Base-by-base conservation (phyloP, 2,888 invertebrate species). In the Acrobasis repandana region DNA sequence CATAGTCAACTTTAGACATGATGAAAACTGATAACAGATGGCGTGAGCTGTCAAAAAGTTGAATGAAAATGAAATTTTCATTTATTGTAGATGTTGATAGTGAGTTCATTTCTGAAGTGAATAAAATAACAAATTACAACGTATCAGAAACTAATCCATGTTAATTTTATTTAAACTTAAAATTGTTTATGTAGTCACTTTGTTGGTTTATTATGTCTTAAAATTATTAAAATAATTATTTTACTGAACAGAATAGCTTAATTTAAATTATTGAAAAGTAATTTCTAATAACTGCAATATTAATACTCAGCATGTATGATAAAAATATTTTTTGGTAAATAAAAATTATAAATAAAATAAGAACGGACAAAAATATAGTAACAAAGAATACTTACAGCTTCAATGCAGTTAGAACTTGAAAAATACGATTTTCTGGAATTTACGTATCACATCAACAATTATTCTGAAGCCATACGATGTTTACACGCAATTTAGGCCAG, bases 381-480 rank as follows among this genome's bases (percentile, higher is more conserved):
- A 43, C n/a, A 14, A 43, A 36, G 0, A 36, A 16, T 52, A 36
- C 36, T 52, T 34, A 34, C 52, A 36, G 36, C n/a, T 28, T 36
- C 2, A 28, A 14, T 5, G 10, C 11, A 50, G 33, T 28, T 6
- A 1, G 14, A 14, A 5, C 16, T 56, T 56, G 20, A 11, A 10
- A 10, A 38, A 36, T 34, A 36, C 20, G 18, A 33, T 47, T 38
- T 46, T 28, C 20, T 11, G 2, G 14, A 43, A 28, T 15, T 57
- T 33, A 34, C n/a, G 9, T 6, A 18, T 34, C n/a, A 6, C 43
- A 14, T 5, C 5, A 14, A 43, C 1, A 18, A 34, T 28, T 11
- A 0, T 47, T n/a, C 14, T 16, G 80, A 81, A 81, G 76, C 82
- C 81, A 67, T 80, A 79, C 61, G 73, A 70, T 52, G 69, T 70